Base-by-base conservation (phyloP, 2,797 vertebrate genomes). In the Melopsittacus undulatus region DNA sequence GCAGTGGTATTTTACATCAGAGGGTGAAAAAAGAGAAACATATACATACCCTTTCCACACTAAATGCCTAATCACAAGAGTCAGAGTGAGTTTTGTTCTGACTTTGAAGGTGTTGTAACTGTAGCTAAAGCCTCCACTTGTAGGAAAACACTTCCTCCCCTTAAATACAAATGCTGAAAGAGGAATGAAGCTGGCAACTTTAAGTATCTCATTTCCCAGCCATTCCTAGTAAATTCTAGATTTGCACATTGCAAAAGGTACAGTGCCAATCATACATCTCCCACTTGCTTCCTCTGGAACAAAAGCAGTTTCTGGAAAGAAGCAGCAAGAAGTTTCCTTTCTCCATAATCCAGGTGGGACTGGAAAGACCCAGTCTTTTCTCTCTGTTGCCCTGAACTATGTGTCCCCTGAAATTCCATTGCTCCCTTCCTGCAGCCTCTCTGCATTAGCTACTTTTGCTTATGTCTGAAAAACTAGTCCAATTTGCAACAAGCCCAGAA, bases 1-100 rank as follows among this genome's bases (percentile, higher is more conserved):
- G n/a, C 40, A 34, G 62, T 30, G 81, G 79, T 74, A 78, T 94
- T 97, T 96, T 91, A 67, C 82, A 87, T 52, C 78, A 42, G 36
- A 86, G 54, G 26, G 5, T 82, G 49, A 68, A 92, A 96, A 52
- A 97, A 42, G 16, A 70, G 5, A 54, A 73, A 46, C n/a, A 42
- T 34, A 83, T 63, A 76, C 67, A 89, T 78, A 64, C 10, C 20
- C 56, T 54, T 43, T 68, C 46, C 36, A 84, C 56, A 57, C 43
- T 51, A 75, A 83, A 59, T 45, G 30, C 38, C 36, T 81, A 52
- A 66, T 66, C 38, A 48, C 24, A 63, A 52, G 87, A 83, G 21
- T 84, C 59, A 79, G 54, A 73, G 19, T 15, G 36, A 90, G 17
- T 42, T 87, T 80, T 87, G 11, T 36, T 68, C 46, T 17, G 79